Evolutionary conservation across 2,113 vertebrate species (phyloP), one percentile per base, ranked within the genome.

Genomic region (Myotis lucifugus): DNA sequence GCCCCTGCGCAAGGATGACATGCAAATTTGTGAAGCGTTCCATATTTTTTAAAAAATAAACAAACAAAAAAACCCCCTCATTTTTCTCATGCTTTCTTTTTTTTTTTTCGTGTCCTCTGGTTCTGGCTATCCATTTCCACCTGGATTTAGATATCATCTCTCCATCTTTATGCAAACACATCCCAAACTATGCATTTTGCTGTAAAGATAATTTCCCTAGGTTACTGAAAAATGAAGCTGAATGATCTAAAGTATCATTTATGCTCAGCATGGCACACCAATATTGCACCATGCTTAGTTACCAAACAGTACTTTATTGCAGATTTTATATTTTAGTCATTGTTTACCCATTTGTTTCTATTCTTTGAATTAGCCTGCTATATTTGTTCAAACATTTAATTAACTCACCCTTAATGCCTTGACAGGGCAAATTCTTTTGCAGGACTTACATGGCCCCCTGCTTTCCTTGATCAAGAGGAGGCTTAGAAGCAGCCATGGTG

Each of bases 181-280:
- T 94, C 4, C 32, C 40, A 81, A 91, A 64, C 42, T 84, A 27
- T 88, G 64, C 66, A 61, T 93, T 96, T 77, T 50, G 2, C 46
- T 89, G 18, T 48, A 91, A 90, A 94, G 85, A 67, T 85, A 90
- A 96, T 96, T 96, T 91, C 95, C 93, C 92, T 82, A 93, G 93
- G 29, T 93, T 84, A 42, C 86, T 94, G 52, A 93, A 93, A 94
- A 95, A 93, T 96, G 74, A 84, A 89, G 13, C 46, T 40, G 40
- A 81, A 27, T 72, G 66, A 92, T 87, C 37, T 67, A 90, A 83
- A 93, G 6, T 42, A 77, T 94, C 93, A 87, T 87, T 97, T 96
- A 93, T 73, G 64, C 84, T 89, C 95, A 95, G 84, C 92, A 32
- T 70, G 87, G 70, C 4, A 34, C 12, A 69, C 59, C 18, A 34